phyloP scores from a whole-genome alignment of 2,888 invertebrate species.

The Chrysotoxum bicinctum region DNA sequence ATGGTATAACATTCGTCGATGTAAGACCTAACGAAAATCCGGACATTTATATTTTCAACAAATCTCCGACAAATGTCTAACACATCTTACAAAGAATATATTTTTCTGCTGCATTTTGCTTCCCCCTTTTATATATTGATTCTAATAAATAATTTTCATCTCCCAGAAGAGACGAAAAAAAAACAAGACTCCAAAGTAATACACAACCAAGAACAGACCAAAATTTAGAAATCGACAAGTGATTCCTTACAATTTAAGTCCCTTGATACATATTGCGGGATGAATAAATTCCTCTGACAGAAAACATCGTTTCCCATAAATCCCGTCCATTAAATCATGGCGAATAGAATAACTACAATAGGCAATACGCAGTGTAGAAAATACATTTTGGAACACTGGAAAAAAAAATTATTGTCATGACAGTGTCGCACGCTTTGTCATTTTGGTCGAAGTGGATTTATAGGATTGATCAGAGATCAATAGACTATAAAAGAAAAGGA shows the following conservation, averaged over 20 bases:
- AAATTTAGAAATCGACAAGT: not conserved
- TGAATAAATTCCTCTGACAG: conserved; percentile 32
- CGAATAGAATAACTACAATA: not conserved
- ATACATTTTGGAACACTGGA: not conserved
- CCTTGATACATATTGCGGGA: conserved; percentile 16
- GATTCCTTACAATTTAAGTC: conserved; percentile 30
- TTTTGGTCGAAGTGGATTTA: too few relatives aligned
- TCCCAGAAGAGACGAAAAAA: not conserved
- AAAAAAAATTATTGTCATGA: not conserved
- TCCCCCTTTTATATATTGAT: not conserved
- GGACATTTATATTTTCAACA: not conserved
- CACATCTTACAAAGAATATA: not conserved
- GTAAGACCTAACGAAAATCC: not conserved
- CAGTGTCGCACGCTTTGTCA: not conserved
- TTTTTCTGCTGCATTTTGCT: not conserved
- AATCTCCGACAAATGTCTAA: not conserved
- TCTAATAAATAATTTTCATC: conserved; percentile 5
- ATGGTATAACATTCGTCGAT: not conserved
- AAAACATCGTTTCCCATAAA: conserved; percentile 56
- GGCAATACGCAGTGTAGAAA: not conserved
- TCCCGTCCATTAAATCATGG: conserved; percentile 52
- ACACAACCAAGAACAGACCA: not conserved
- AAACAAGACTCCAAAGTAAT: not conserved
- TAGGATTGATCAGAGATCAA: too few relatives aligned
- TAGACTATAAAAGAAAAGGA: too few relatives aligned